Evolutionary conservation across 2,113 vertebrate species (phyloP).

Genomic region (Scomber scombrus): DNA sequence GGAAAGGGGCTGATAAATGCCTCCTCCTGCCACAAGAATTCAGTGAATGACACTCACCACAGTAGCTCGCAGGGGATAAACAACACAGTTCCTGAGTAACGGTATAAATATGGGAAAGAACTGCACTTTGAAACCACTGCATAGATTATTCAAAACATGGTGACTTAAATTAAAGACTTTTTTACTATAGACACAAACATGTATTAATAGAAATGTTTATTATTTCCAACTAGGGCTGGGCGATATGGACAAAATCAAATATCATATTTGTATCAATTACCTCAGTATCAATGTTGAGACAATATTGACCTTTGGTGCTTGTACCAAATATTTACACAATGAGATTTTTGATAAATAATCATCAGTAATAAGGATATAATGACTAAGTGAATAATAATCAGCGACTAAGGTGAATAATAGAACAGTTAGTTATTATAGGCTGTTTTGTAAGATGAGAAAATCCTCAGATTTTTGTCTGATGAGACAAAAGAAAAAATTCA

Average conservation of each 20-base stretch:
- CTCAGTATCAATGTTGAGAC: no score
- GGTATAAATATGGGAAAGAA: no score
- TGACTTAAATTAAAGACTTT: not conserved
- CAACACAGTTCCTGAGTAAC: not conserved
- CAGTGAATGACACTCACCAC: not conserved
- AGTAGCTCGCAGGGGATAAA: not conserved
- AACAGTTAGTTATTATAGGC: not conserved
- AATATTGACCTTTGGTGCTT: no score
- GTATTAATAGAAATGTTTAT: not conserved
- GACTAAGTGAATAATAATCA: no score
- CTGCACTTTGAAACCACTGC: not conserved
- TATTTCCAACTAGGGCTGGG: no score
- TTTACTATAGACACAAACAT: not conserved
- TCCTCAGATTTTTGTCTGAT: not conserved
- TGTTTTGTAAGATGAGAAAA: not conserved
- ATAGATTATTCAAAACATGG: not conserved
- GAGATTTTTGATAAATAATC: no score
- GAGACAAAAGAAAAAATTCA: no score
- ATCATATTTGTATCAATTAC: no score
- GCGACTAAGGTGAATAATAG: no score
- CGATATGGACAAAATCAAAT: no score
- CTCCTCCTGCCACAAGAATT: slow-evolving; percentile 1
- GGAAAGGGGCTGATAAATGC: slow-evolving; percentile 11
- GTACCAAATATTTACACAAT: no score
- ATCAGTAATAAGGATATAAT: no score